Percentiles rank a stretch among this genome's conserved stretches.
phyloP scores from a whole-genome alignment of 2,113 vertebrate species.

The Brachypodius melanocephalos region DNA sequence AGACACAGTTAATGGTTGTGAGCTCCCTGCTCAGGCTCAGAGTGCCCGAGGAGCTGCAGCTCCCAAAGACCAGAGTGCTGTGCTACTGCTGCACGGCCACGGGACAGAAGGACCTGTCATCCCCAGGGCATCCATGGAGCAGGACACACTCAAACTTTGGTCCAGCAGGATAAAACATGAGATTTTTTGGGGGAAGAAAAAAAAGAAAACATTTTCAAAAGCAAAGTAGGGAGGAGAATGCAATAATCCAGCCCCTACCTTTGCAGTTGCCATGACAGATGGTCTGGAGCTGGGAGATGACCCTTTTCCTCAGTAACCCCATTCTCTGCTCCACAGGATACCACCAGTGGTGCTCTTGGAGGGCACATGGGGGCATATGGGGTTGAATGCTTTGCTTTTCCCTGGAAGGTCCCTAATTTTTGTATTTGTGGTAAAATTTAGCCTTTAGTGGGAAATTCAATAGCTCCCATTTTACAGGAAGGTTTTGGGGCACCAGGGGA shows the following conservation, averaged over 20 bases:
- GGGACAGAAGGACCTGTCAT: neutral
- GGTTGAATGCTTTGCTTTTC: neutral
- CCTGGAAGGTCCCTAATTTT: neutral
- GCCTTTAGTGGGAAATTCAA: neutral
- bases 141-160: neutral
- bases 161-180: neutral
- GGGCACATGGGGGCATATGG: rapidly evolving
- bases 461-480: neutral
- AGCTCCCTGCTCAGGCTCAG: neutral
- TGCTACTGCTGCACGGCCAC: neutral
- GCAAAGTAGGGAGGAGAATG: neutral
- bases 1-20: neutral
- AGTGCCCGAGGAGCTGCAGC: neutral
- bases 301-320: neutral
- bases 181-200: rapidly evolving
- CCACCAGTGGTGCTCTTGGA: neutral
- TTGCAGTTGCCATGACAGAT: neutral
- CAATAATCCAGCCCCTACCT: neutral
- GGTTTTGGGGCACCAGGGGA: neutral
- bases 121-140: neutral
- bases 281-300: neutral
- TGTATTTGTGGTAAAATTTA: neutral
- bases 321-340: neutral
- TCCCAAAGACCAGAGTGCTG: neutral
- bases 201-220: neutral